Evolutionary conservation across 2,113 vertebrate genomes (phyloP).

Genomic region (Nerophis ophidion): DNA sequence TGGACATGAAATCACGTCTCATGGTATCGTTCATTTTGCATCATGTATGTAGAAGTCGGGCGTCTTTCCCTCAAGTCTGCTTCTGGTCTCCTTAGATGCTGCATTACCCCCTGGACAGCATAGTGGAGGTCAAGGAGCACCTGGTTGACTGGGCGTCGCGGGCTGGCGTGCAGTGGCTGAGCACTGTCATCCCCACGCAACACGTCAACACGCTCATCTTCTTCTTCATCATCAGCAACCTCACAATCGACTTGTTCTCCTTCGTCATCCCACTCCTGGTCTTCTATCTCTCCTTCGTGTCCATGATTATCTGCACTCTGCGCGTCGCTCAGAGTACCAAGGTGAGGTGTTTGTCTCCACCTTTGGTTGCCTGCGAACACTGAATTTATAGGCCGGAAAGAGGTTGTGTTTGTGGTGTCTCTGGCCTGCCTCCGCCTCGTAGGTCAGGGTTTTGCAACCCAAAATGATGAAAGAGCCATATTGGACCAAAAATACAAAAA

Average conservation of each 20-base stretch:
- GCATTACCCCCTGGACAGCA: constrained; percentile 83
- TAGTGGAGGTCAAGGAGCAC: constrained; percentile 88
- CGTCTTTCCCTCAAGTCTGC: background rate
- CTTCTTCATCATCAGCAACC: constrained; percentile 97
- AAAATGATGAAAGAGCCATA: no score
- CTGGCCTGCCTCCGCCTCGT: no score
- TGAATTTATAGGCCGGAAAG: background rate
- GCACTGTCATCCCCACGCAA: constrained; percentile 89
- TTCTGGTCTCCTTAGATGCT: constrained; percentile 73
- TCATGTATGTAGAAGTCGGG: background rate
- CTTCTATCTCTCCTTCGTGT: constrained; percentile 94
- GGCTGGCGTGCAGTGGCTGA: constrained; percentile 94
- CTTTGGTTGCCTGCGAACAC: background rate
- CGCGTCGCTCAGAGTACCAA: constrained; percentile 92
- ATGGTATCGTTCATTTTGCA: constrained; percentile 31
- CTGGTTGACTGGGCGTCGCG: constrained; percentile 90
- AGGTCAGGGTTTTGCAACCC: no score
- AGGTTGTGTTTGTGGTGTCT: background rate
- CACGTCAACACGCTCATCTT: constrained; percentile 95
- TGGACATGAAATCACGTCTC: constrained; percentile 64
- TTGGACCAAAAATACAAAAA: no score
- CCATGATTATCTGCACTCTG: constrained; percentile 96
- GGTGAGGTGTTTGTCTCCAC: constrained; percentile 49
- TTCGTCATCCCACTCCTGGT: constrained; percentile 88
- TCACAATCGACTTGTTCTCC: constrained; percentile 91